Base-by-base conservation (phyloP, 1,140 invertebrate genomes). In the Zophobas atratus region DNA sequence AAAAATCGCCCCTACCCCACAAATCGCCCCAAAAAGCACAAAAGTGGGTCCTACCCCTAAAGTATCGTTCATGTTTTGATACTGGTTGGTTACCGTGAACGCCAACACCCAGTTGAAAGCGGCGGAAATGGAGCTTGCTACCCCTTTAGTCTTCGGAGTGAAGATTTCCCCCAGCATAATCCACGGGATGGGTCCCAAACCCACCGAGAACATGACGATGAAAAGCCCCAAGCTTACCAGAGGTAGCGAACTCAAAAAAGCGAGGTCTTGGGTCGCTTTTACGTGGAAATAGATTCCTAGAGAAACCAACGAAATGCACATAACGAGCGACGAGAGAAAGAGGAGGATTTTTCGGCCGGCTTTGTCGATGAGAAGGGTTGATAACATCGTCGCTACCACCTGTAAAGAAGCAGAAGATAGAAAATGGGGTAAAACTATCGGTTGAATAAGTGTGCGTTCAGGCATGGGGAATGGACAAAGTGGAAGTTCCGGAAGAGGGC, bases 201-300 rank as follows among this genome's bases (percentile, higher is more conserved):
- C 89, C 48, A 89, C 84, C 0, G 92, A 93, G 86, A 95, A 95
- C n/a, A 92, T 88, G 35, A 94, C 84, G 39, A 95, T 93, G 86
- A 94, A 97, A 0, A 93, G 71, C 41, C 93, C 92, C 2, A 97
- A 83, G 55, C 92, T 91, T 0, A 91, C 77, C 0, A 97, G 84
- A 0, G 95, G 94, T 77, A 81, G 6, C 6, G 2, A 82, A 84
- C 43, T 56, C 6, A 63, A 81, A n/a, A 34, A 32, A 38, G 63
- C 39, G 1, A 82, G 34, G 41, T 81, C 72, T 1, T 38, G 43
- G 8, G 53, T 80, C 55, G 79, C 76, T 74, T 76, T 75, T 4
- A 90, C 71, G 8, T 84, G 84, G 70, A 88, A 88, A 80, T 87
- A 89, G 0, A 81, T 60, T 1, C 86, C 87, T 0, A 90, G 75